These are phyloP conservation scores for Abscondita cerata DNA, from an alignment of 2,888 invertebrate genomes.

Conservation along the genomic window DNA sequence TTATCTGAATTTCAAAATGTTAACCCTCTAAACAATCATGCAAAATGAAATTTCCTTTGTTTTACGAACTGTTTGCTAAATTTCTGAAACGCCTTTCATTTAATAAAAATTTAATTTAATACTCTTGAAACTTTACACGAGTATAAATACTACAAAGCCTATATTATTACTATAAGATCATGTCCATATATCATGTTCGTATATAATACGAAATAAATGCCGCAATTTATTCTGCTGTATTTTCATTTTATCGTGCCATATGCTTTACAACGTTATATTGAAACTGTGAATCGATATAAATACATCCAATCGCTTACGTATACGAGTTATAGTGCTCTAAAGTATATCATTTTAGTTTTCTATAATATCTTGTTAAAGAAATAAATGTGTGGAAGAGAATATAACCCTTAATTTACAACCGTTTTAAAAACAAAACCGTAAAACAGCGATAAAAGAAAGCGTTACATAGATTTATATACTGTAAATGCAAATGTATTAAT, in stretches of 20 bases:
- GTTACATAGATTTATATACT: no score
- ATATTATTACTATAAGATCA: constrained; percentile 31
- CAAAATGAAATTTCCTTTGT: no score
- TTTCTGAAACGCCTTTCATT: not conserved
- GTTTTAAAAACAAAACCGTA: no score
- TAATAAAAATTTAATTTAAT: constrained; percentile 12
- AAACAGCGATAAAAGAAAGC: no score
- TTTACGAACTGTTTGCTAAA: no score
- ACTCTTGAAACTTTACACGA: constrained; percentile 20
- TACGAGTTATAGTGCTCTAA: constrained; percentile 10
- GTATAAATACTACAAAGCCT: constrained; percentile 26
- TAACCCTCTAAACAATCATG: no score
- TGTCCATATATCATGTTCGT: constrained; percentile 38
- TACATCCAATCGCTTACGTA: constrained; percentile 24
- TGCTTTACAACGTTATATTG: constrained; percentile 34
- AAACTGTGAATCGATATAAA: constrained; percentile 34
- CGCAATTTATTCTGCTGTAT: constrained; percentile 38
- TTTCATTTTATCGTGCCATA: constrained; percentile 39
- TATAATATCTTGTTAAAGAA: no score
- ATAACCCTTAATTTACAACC: no score
- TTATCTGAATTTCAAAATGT: not conserved
- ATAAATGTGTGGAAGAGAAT: no score
- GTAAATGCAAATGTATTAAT: no score
- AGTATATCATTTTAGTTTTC: not conserved
- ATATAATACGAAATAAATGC: constrained; percentile 40